Evolutionary conservation across 2,113 vertebrate genomes (phyloP), one percentile per base, ranked within the genome.

Genomic region (Psilopsiagon aymara): DNA sequence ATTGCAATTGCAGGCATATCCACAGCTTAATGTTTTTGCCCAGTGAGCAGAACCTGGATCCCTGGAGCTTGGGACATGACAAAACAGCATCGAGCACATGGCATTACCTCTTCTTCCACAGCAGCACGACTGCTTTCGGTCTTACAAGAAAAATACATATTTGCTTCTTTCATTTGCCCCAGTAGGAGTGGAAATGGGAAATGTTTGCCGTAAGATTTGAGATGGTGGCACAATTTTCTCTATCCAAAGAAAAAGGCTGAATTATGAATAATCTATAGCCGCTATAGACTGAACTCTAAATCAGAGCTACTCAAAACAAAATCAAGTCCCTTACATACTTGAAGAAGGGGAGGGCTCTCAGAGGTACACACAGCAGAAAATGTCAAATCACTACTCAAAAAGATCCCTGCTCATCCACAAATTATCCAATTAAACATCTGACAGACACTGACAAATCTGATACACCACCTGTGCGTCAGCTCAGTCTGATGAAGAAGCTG

Each of bases 251-350:
- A 82, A 93, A 95, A 82, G 78, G 74, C 29, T 69, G 81, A 83
- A 68, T 70, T 46, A 82, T 96, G 91, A 94, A 94, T 97, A 92
- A 95, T 94, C 92, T 81, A 79, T 11, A 82, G 82, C 29, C 39
- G 31, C 69, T 57, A 67, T 6, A 63, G 66, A 73, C 53, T 9
- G 25, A 82, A 82, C 71, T 78, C 77, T 73, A 94, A 80, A 97
- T 95, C 69, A 90, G 77, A 95, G 44, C 57, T 86, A 67, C 66
- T 94, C 28, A 77, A 91, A 93, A 90, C 46, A 91, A 91, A 92
- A 96, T 70, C 73, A 95, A 66, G 35, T 27, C 31, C 86, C 25
- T 63, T 80, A 74, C 62, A 82, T 88, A 91, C 88, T 92, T 94
- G 88, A 96, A 91, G 59, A 67, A 17, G 19, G 46, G 21, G 20